These are phyloP conservation scores for Diachasma alloeum DNA, from an alignment of 1,140 invertebrate species.

Conservation along the genomic window DNA sequence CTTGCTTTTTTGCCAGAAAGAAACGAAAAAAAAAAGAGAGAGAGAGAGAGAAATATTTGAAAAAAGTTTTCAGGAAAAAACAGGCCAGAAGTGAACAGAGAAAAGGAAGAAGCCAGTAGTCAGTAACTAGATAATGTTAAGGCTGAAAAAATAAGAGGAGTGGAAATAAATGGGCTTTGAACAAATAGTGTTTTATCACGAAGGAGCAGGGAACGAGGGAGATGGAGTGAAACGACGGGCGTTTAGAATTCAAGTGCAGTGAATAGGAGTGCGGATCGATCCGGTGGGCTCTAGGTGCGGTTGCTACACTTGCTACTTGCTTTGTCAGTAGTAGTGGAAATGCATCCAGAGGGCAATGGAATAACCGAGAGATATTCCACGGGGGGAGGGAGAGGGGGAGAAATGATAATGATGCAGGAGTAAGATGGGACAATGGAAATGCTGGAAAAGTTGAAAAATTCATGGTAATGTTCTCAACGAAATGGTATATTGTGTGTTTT, in stretches of 20 bases:
- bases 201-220: background rate
- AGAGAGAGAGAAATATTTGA: background rate
- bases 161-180: conserved; percentile 18
- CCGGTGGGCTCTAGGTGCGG: conserved; percentile 14
- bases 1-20: conserved; percentile 21
- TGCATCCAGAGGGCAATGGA: background rate
- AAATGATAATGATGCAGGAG: background rate
- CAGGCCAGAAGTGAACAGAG: background rate
- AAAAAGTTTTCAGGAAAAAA: background rate
- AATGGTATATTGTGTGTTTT: conserved; percentile 44
- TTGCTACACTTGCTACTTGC: background rate
- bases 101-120: background rate
- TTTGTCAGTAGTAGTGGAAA: background rate
- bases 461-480: background rate
- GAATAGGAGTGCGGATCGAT: conserved; percentile 22
- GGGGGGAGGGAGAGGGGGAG: background rate
- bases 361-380: background rate
- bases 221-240: conserved; percentile 3
- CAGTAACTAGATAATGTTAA: conserved; percentile 6
- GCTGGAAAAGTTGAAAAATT: background rate
- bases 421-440: background rate
- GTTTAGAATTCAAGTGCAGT: conserved; percentile 7
- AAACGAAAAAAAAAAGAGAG: conserved; percentile 16
- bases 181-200: conserved; percentile 24
- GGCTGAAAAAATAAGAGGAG: conserved; percentile 7